Evolutionary conservation across 2,113 vertebrate species (phyloP), one percentile per base, ranked within the genome.

Genomic region (Bolborhynchus lineola): DNA sequence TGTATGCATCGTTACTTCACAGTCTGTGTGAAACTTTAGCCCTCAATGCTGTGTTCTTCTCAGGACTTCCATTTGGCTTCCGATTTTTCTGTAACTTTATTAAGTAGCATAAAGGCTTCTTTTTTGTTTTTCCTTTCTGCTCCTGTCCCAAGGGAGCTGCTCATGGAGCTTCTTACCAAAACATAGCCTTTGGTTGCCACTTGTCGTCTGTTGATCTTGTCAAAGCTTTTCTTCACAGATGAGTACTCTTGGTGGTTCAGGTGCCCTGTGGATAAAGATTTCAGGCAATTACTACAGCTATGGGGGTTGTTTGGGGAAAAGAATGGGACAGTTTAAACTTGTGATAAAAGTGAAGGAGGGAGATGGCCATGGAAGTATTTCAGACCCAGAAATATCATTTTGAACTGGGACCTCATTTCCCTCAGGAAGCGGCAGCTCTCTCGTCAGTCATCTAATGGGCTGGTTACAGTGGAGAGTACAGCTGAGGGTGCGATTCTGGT

Each of bases 391-490:
- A 96, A 80, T 52, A 76, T 3, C 52, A 10, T 83, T 78, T 21
- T 75, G 93, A 83, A 80, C 53, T 33, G 23, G 41, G 55, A 70
- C 52, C 23, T 85, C 4, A 86, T 96, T 88, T 96, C 85, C 92
- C 88, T 64, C 26, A 86, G 92, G 89, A 93, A 95, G 79, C 17
- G 59, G 71, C 83, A 86, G 89, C 64, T 67, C 47, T 95, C 82
- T 92, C 86, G 46, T 92, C 95, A 91, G 53, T 71, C 85, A 63
- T 67, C 64, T 96, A 93, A 97, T 83, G 81, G 92, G 86, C 89
- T 93, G 88, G 84, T 94, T 94, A 90, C 88, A 92, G 88, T 85
- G 90, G 33, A 93, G 82, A 68, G 10, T 14, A 33, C 7, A 52
- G 49, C 74, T 37, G 21, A 41, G 90, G 90, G 85, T 83, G 17